Conservation (phyloP, 2,113 vertebrate genomes). For the Nycticorax nycticorax region DNA sequence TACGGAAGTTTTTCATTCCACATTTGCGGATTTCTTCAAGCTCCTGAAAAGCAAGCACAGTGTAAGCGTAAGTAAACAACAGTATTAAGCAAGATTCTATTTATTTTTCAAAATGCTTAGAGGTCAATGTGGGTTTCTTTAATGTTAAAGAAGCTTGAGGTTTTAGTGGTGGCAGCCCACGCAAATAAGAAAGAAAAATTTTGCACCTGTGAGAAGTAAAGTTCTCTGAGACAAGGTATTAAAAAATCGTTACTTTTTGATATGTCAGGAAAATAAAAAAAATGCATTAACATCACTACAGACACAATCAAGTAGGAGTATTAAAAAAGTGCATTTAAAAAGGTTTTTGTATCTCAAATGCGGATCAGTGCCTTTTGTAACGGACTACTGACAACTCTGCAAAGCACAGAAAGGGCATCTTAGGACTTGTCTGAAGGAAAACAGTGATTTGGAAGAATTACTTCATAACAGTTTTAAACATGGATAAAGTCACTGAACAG, state of each 20-base stretch:
- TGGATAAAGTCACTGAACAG: not conserved
- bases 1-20: conserved; percentile 99
- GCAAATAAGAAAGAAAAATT: not conserved
- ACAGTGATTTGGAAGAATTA: not conserved
- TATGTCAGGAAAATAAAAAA: not conserved
- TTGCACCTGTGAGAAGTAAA: not conserved
- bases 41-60: conserved; percentile 83
- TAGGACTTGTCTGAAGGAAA: not conserved
- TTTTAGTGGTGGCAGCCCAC: not conserved
- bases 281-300: not conserved
- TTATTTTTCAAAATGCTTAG: not conserved
- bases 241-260: accelerated
- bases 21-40: conserved; percentile 98
- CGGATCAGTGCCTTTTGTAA: not conserved
- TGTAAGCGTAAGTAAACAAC: not conserved
- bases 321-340: not conserved
- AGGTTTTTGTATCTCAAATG: not conserved
- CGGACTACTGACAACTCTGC: not conserved
- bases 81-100: not conserved
- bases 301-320: not conserved
- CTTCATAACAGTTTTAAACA: not conserved
- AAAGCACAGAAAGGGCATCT: not conserved
- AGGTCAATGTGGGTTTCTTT: not conserved
- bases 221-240: not conserved
- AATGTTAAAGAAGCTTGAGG: not conserved